Percentiles rank a stretch among this genome's conserved stretches.
phyloP scores from a whole-genome alignment of 2,113 vertebrate genomes.

The Pollachius pollachius region DNA sequence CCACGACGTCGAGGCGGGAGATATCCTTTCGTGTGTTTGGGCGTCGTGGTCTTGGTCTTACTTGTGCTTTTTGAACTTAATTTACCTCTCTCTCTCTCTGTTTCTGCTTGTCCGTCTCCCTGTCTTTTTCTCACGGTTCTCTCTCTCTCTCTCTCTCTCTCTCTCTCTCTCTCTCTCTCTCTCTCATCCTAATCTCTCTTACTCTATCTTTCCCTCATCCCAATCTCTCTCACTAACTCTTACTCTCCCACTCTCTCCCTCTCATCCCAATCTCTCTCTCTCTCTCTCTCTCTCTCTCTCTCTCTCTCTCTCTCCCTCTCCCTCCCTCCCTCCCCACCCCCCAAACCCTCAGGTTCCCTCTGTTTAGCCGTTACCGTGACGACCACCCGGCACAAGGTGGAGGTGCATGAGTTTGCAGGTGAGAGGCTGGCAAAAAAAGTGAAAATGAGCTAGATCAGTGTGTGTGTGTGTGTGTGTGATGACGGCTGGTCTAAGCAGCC shows the following conservation, averaged over 20 bases:
- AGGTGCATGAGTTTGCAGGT: conserved; percentile 69
- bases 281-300: no score
- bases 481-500: no score
- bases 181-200: neutral
- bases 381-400: conserved; percentile 53
- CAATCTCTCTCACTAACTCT: neutral
- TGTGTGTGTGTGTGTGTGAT: no score
- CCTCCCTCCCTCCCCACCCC: neutral
- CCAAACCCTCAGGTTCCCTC: conserved; percentile 49
- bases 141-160: no score
- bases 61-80: conserved; percentile 39
- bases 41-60: neutral
- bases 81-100: neutral
- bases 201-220: neutral
- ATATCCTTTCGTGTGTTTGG: conserved; percentile 34
- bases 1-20: neutral
- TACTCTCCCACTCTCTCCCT: neutral
- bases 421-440: conserved; percentile 21
- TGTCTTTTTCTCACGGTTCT: no score
- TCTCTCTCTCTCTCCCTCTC: conserved; percentile 1
- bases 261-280: neutral
- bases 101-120: neutral
- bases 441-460: no score
- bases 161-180: conserved; percentile 1
- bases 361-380: conserved; percentile 60